Percentiles rank a stretch among this genome's conserved stretches.
phyloP scores from a whole-genome alignment of 2,797 vertebrate genomes.

The Ptychadena robeensis region DNA sequence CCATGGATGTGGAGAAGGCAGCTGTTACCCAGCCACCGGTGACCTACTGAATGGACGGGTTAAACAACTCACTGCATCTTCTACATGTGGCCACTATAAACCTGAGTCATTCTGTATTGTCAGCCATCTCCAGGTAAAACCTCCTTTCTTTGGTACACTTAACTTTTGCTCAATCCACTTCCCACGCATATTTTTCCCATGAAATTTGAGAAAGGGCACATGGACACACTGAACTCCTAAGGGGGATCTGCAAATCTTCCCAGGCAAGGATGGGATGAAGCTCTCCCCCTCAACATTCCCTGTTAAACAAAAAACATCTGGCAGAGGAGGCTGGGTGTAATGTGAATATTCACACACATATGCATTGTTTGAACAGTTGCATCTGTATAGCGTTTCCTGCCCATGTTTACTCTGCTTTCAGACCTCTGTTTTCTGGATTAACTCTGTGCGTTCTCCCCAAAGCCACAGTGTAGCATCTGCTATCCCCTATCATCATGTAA shows the following conservation, averaged over 20 bases:
- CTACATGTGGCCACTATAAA: conserved; percentile 85
- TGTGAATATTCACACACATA: conserved; percentile 53
- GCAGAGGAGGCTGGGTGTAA: conserved; percentile 40
- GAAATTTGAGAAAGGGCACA: conserved; percentile 46
- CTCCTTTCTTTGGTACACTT: neutral
- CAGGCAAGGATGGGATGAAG: conserved; percentile 46
- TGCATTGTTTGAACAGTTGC: conserved; percentile 67
- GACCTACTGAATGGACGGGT: conserved; percentile 93
- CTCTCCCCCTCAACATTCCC: conserved; percentile 56
- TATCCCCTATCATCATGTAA: neutral
- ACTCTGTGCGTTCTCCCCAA: conserved; percentile 1
- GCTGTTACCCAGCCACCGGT: conserved; percentile 95
- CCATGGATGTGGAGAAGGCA: conserved; percentile 92
- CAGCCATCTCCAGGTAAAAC: conserved; percentile 92
- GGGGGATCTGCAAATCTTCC: conserved; percentile 52
- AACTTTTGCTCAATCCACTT: neutral
- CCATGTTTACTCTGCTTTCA: conserved; percentile 54
- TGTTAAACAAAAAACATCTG: conserved; percentile 63
- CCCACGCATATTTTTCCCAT: conserved; percentile 34
- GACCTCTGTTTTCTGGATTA: conserved; percentile 17
- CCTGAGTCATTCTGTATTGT: conserved; percentile 94
- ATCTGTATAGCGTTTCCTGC: conserved; percentile 66
- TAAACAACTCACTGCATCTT: conserved; percentile 84
- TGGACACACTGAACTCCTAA: conserved; percentile 37
- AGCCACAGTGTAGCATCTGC: neutral